Conservation (phyloP, 2,113 vertebrate species). For the Poecilia latipinna region DNA sequence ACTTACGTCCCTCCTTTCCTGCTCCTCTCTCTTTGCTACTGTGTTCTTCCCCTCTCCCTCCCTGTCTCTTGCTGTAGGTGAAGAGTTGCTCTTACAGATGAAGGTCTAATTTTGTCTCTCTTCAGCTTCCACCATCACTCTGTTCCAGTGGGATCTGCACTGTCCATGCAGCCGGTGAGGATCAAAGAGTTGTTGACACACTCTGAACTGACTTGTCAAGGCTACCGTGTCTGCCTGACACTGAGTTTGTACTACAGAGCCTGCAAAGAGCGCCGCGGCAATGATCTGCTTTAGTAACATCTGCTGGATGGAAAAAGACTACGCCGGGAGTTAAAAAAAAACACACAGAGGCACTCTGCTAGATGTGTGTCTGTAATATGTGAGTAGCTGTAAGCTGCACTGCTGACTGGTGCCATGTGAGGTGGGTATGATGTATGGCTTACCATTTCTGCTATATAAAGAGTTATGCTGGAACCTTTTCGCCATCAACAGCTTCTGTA, state of each 20-base stretch:
- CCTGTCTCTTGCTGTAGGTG: constrained; percentile 17
- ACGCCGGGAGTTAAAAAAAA: not conserved
- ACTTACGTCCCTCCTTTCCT: constrained; percentile 50
- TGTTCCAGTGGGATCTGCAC: constrained; percentile 25
- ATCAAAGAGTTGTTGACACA: constrained; percentile 59
- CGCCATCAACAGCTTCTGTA: constrained; percentile 11
- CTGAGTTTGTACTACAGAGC: constrained; percentile 42
- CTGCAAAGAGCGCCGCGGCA: constrained; percentile 20
- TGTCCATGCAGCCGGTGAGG: constrained; percentile 31
- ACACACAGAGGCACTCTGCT: constrained; percentile 12
- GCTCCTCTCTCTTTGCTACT: constrained; percentile 30
- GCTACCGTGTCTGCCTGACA: constrained; percentile 37
- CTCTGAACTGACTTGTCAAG: constrained; percentile 52
- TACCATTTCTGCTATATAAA: constrained; percentile 49
- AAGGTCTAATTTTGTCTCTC: constrained; percentile 47
- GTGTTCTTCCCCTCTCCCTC: constrained; percentile 42
- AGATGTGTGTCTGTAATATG: constrained; percentile 15
- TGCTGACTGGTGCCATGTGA: constrained; percentile 22
- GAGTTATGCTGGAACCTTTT: constrained; percentile 8
- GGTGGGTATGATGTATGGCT: constrained; percentile 49
- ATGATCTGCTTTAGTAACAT: constrained; percentile 44
- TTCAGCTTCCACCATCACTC: constrained; percentile 38
- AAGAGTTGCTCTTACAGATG: constrained; percentile 49
- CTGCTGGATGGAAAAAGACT: constrained; percentile 38
- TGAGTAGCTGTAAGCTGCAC: constrained; percentile 25